phyloP scores from a whole-genome alignment of 1,140 invertebrate genomes.

The Zaprionus davidi region DNA sequence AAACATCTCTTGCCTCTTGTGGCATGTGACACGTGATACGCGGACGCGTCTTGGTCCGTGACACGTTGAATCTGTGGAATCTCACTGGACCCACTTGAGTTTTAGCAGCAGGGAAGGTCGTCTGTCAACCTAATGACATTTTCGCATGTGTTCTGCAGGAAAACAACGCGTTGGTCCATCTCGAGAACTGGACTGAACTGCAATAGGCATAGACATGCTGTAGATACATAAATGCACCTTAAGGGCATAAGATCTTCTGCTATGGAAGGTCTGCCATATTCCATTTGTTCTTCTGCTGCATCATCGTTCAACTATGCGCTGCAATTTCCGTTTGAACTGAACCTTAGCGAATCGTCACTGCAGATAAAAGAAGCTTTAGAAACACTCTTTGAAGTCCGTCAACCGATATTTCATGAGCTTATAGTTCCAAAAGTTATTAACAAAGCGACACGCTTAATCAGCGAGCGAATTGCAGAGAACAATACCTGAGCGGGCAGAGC shows the following conservation, averaged over 20 bases:
- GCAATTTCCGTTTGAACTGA: slow-evolving; percentile 40
- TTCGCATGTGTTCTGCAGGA: slow-evolving; percentile 57
- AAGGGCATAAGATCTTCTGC: neutral
- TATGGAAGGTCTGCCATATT: neutral
- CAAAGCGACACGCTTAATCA: slow-evolving; percentile 77
- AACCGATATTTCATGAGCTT: slow-evolving; percentile 21
- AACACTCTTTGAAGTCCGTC: neutral
- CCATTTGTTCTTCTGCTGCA: slow-evolving; percentile 9
- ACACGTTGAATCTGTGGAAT: slow-evolving; percentile 37
- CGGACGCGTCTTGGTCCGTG: slow-evolving; percentile 55
- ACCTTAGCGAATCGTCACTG: slow-evolving; percentile 39
- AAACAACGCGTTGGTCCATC: slow-evolving; percentile 58
- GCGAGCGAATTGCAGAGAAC: slow-evolving; percentile 68
- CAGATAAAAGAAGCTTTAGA: slow-evolving; percentile 33
- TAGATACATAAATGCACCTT: neutral
- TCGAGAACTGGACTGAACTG: neutral
- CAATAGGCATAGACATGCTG: neutral
- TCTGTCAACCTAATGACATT: slow-evolving; percentile 25
- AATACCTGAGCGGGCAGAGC: slow-evolving; percentile 34
- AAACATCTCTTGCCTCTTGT: slow-evolving; percentile 25
- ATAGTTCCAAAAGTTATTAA: slow-evolving; percentile 75
- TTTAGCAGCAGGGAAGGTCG: neutral
- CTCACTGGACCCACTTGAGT: slow-evolving; percentile 55
- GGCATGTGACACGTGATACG: slow-evolving; percentile 73
- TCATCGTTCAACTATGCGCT: slow-evolving; percentile 31